Percentiles rank a stretch among this genome's conserved stretches.
Evolutionary conservation across 2,888 invertebrate species (phyloP).

Genomic region (Hedychridium roseum): DNA sequence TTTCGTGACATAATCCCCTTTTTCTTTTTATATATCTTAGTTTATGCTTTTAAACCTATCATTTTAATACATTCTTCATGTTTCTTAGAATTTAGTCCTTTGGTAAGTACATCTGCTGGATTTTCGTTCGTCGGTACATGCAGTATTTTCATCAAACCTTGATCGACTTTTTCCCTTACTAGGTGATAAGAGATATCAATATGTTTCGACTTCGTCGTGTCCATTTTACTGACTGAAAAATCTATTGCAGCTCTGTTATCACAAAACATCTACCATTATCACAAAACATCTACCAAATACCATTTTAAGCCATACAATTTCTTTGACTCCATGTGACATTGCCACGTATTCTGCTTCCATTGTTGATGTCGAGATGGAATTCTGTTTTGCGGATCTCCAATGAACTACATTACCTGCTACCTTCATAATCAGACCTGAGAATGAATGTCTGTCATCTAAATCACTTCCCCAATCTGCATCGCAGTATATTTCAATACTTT

Average conservation of each 20-base stretch:
- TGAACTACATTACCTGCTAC: background rate
- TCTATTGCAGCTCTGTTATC: slow-evolving; percentile 10
- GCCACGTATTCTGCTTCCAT: slow-evolving; percentile 12
- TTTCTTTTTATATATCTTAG: too few species aligned
- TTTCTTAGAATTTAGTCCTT: slow-evolving; percentile 4
- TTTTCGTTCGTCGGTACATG: slow-evolving; percentile 4
- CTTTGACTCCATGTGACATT: slow-evolving; percentile 1
- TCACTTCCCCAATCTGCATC: slow-evolving; percentile 11
- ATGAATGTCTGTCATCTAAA: slow-evolving; percentile 8
- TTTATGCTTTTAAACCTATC: background rate
- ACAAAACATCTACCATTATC: background rate
- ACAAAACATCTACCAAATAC: background rate
- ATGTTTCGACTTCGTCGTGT: slow-evolving; percentile 6
- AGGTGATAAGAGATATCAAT: slow-evolving; percentile 8
- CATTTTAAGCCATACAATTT: slow-evolving; percentile 7
- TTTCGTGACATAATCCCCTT: slow-evolving; percentile 8
- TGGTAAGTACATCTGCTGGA: slow-evolving; percentile 5
- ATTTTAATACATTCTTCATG: too few species aligned
- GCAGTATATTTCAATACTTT: background rate
- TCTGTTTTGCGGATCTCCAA: slow-evolving; percentile 6
- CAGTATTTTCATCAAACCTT: background rate
- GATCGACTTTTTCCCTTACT: background rate
- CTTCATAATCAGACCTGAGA: background rate
- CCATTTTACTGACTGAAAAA: slow-evolving; percentile 1
- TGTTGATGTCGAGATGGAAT: slow-evolving; percentile 1